Evolutionary conservation across 2,113 vertebrate species (phyloP).

Genomic region (Phalacrocorax carbo): DNA sequence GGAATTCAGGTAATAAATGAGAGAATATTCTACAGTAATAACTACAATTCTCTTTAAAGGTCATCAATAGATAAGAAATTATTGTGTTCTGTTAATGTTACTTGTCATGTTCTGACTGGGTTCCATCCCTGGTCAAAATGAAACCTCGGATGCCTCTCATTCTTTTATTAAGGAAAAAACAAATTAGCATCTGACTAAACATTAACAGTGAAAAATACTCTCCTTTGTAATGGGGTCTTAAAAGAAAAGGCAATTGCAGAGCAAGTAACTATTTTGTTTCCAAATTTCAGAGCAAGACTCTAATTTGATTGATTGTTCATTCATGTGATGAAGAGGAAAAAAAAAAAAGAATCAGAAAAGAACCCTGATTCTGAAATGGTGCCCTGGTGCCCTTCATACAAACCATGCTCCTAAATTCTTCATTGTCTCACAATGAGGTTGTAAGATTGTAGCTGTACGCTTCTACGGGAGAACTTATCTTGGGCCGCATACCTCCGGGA

Average conservation of each 20-base stretch:
- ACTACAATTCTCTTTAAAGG: conserved; percentile 82
- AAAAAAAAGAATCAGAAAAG: neutral
- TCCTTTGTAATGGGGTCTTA: neutral
- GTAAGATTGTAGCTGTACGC: too few relatives aligned
- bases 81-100: conserved; percentile 71
- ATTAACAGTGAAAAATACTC: neutral
- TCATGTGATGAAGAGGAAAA: neutral
- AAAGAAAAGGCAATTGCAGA: neutral
- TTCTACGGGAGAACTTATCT: too few relatives aligned
- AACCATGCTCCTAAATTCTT: neutral
- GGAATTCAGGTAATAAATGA: conserved; percentile 72
- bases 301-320: neutral
- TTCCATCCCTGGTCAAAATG: conserved; percentile 54
- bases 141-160: neutral
- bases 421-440: neutral
- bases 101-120: conserved; percentile 63
- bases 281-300: neutral
- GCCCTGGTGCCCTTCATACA: neutral
- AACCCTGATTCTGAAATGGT: neutral
- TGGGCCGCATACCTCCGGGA: too few relatives aligned
- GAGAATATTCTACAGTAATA: conserved; percentile 69
- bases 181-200: conserved; percentile 22
- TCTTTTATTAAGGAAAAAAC: neutral
- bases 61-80: conserved; percentile 76
- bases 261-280: neutral